Base-by-base conservation (phyloP, 2,797 vertebrate genomes). In the Emydoidea blandingii region DNA sequence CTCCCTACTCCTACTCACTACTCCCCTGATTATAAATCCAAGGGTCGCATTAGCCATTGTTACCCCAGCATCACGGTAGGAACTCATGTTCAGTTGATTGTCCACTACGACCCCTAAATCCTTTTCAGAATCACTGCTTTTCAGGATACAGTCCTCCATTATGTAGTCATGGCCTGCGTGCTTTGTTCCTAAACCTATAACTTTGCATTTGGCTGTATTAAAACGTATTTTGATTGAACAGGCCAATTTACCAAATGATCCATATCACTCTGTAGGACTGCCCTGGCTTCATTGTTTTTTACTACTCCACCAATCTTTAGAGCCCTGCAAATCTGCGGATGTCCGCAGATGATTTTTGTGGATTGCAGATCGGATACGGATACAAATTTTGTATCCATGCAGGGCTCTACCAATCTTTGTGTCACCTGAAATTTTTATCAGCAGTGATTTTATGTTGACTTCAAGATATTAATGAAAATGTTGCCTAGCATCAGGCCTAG, bases 11-110 rank as follows among this genome's bases (percentile, higher is more conserved):
- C n/a, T 68, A 10, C n/a, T 25, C 5, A 41, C 68, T 25, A 25
- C 25, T 76, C 72, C 12, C 25, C 6, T 90, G 80, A 74, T 41
- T 89, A 83, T 27, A 83, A 65, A 92, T 16, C 49, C 89, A 87
- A 82, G 90, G 62, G 87, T 12, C 83, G 37, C 87, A 87, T 86
- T 79, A 92, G 56, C 14, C 21, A 6, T 93, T 95, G 50, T 81
- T 79, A 79, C 68, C 1, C 3, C 54, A 85, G 29, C 56, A 62
- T 80, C 12, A 2, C 79, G 56, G 2, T 59, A 44, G 78, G 49
- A n/a, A 81, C 59, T 19, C 21, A 27, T 86, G 87, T 59, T 52
- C 91, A 29, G 31, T 93, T 10, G 12, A 44, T 53, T n/a, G 52
- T 85, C 52, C 56, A 79, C 37, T 54, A 8, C 8, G 78, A 44